Evolutionary conservation across 2,888 invertebrate genomes (phyloP), one percentile per base, ranked within the genome.

Genomic region (Parochlus steinenii): DNA sequence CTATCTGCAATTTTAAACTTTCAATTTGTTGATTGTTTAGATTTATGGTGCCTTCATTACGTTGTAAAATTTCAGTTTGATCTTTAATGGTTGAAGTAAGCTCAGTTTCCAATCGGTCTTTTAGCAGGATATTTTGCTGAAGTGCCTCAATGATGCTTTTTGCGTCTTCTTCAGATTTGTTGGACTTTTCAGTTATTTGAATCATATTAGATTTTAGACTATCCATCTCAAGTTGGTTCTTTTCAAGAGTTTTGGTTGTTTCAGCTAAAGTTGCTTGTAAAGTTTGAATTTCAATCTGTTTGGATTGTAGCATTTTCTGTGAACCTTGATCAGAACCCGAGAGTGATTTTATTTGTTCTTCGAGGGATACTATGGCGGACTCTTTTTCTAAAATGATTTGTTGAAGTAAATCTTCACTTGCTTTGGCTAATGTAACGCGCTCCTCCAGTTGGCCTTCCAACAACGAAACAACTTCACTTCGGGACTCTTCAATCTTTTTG

Each of bases 161-260:
- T 5, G 8, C 11, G 6, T 19, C 11, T 34, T 10, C 14, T 5
- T 34, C 20, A 5, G 27, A 15, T 27, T 27, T 15, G 5, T 7
- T 17, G 2, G 7, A 16, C 5, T 15, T 8, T 23, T 37, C 12
- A 3, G 6, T 8, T 20, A 23, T 22, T 20, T 8, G 6, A 16
- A 20, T 12, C 12, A 20, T 8, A 29, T 28, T 28, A 18, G 18
- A 12, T 20, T 23, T 20, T 28, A 29, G 11, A 10, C 20, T 15
- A 17, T 33, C 17, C 8, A 18, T 20, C 3, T 18, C 8, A 20
- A 22, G 10, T 6, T 31, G 27, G 12, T 64, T 61, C 36, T 61
- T 58, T 28, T 63, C 60, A 43, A 58, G 60, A 18, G 58, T 58
- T 47, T 62, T 63, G 2, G 50, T 46, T 18, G 10, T 6, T 3